Evolutionary conservation across 1,140 invertebrate genomes (phyloP).

Genomic region (Lysiphlebus fabarum): DNA sequence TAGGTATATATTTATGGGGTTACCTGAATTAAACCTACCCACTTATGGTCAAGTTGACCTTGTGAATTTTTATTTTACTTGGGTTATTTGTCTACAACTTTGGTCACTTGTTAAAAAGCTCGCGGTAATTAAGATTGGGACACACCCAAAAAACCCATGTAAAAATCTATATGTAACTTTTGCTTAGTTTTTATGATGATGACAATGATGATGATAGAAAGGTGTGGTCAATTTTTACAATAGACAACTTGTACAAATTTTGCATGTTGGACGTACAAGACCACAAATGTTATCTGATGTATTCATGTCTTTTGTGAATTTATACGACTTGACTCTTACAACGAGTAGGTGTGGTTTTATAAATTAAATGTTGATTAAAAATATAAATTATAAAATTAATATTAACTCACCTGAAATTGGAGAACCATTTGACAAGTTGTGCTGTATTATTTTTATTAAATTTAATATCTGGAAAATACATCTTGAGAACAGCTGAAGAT

Average conservation of each 20-base stretch:
- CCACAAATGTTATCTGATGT: too few relatives aligned
- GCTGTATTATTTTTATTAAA: conserved; percentile 99
- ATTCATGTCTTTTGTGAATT: too few relatives aligned
- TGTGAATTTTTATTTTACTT: conserved; percentile 2
- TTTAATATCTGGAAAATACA: conserved; percentile 99
- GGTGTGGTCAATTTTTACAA: conserved; percentile 46
- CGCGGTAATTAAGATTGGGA: conserved; percentile 56
- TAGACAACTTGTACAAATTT: too few relatives aligned
- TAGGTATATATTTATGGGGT: too few relatives aligned
- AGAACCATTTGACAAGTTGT: conserved; percentile 99
- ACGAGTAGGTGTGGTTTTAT: too few relatives aligned
- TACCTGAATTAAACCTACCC: too few relatives aligned
- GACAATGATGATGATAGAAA: conserved; percentile 37
- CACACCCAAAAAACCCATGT: conserved; percentile 54
- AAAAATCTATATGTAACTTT: too few relatives aligned
- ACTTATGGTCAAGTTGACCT: conserved; percentile 7
- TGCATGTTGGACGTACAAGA: too few relatives aligned
- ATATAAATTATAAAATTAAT: not conserved
- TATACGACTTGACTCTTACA: too few relatives aligned
- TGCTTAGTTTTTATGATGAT: too few relatives aligned
- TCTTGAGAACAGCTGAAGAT: conserved; percentile 96
- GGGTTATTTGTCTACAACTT: conserved; percentile 1
- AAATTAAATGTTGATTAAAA: not conserved
- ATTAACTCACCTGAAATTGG: conserved; percentile 92
- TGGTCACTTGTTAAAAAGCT: conserved; percentile 29